Percentiles rank a stretch among this genome's conserved stretches.
These are phyloP conservation scores for Drosophila nigrodunni DNA, from an alignment of 1,140 invertebrate genomes.

Conservation along the genomic window DNA sequence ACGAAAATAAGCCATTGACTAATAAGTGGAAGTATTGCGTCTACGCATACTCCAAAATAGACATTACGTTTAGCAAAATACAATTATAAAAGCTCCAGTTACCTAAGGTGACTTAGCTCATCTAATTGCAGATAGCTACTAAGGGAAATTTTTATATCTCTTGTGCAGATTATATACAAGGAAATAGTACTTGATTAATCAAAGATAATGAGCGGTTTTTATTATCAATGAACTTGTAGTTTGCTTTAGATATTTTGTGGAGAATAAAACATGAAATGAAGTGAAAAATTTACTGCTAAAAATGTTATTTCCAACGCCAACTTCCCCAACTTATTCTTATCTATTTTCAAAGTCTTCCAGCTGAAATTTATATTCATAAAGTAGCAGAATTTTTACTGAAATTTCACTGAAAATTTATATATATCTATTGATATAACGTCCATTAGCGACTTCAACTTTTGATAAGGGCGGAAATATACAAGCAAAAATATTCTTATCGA, in stretches of 20 bases:
- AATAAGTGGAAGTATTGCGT: slow-evolving; percentile 26
- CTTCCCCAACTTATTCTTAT: too few species aligned
- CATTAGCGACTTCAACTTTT: slow-evolving; percentile 40
- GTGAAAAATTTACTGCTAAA: too few species aligned
- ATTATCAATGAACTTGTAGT: not conserved
- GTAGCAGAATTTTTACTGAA: too few species aligned
- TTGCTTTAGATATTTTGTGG: too few species aligned
- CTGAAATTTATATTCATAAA: too few species aligned
- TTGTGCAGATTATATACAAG: not conserved
- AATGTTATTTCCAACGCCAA: too few species aligned
- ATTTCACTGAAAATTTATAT: not conserved
- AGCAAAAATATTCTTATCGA: slow-evolving; percentile 33
- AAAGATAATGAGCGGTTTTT: not conserved
- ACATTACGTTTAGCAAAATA: slow-evolving; percentile 13
- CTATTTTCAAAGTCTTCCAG: too few species aligned
- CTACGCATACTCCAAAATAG: slow-evolving; percentile 24
- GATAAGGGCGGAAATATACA: slow-evolving; percentile 34
- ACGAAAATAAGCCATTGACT: slow-evolving; percentile 49
- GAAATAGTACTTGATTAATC: not conserved
- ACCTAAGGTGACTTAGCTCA: slow-evolving; percentile 1
- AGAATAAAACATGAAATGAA: too few species aligned
- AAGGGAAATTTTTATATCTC: not conserved
- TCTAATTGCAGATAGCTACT: not conserved
- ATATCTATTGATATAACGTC: slow-evolving; percentile 7
- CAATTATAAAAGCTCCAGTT: not conserved